Evolutionary conservation across 2,888 invertebrate species (phyloP).

Genomic region (Eupelmus urozonus): DNA sequence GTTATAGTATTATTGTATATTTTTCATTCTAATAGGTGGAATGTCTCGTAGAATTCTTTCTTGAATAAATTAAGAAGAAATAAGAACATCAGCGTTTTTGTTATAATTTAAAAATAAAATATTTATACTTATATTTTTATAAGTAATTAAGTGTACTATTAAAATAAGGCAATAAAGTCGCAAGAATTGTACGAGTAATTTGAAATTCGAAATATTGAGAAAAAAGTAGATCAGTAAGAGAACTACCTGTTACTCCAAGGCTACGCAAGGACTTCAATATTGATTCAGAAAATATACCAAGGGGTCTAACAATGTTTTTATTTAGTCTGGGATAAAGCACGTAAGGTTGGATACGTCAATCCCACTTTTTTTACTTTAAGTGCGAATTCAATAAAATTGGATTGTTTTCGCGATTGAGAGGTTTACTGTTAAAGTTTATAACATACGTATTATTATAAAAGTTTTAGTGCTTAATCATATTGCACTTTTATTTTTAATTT

Average conservation of each 20-base stretch:
- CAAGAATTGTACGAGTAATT: no score
- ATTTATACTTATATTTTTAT: no score
- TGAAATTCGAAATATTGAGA: conserved; percentile 30
- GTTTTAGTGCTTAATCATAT: no score
- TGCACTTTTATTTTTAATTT: no score
- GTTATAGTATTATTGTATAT: no score
- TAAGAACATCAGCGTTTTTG: no score
- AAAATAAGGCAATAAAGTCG: no score
- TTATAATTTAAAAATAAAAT: no score
- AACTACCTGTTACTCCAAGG: conserved; percentile 70
- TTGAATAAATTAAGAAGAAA: no score
- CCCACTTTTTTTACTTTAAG: conserved; percentile 10
- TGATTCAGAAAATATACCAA: conserved; percentile 75
- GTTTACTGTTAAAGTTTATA: not conserved
- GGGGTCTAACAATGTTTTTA: conserved; percentile 71
- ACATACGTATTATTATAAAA: not conserved
- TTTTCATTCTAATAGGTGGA: no score
- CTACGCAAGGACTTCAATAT: conserved; percentile 70
- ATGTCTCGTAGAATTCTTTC: no score
- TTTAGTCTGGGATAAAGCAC: conserved; percentile 72
- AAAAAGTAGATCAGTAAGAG: conserved; percentile 55
- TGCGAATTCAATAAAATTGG: not conserved
- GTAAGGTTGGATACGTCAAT: conserved; percentile 60
- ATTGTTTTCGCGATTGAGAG: not conserved
- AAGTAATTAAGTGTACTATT: no score